Conservation (phyloP, 2,797 vertebrate genomes). For the Sebastolobus alascanus region DNA sequence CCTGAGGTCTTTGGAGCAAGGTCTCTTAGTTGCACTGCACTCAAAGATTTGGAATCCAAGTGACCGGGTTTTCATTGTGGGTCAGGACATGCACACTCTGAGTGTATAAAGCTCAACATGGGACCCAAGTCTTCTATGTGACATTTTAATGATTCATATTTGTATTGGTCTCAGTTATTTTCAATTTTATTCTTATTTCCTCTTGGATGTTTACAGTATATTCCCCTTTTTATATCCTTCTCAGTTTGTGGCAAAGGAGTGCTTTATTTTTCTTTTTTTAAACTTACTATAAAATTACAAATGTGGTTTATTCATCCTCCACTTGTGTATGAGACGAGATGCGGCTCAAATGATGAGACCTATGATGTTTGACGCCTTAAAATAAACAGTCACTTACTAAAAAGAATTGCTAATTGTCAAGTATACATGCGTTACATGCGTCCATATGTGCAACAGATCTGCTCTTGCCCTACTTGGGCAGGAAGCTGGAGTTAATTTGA, state of each 20-base stretch:
- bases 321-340: background rate
- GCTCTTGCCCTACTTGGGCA: conserved; percentile 31
- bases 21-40: conserved; percentile 4
- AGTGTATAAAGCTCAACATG: background rate
- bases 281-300: background rate
- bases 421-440: conserved; percentile 34
- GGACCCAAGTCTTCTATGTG: background rate
- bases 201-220: background rate
- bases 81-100: background rate
- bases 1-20: conserved; percentile 5
- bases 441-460: conserved; percentile 67
- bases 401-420: conserved; percentile 20
- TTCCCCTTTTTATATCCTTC: background rate
- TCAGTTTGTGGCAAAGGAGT: background rate
- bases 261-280: background rate
- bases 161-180: background rate
- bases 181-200: background rate
- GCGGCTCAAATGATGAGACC: conserved; percentile 5
- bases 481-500: conserved; percentile 59
- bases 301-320: background rate
- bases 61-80: background rate
- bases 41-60: conserved; percentile 17
- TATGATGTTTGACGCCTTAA: conserved; percentile 15
- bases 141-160: conserved; percentile 6
- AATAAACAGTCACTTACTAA: conserved; percentile 1